Base-by-base conservation (phyloP, 2,113 vertebrate genomes). In the Thomomys bottae region DNA sequence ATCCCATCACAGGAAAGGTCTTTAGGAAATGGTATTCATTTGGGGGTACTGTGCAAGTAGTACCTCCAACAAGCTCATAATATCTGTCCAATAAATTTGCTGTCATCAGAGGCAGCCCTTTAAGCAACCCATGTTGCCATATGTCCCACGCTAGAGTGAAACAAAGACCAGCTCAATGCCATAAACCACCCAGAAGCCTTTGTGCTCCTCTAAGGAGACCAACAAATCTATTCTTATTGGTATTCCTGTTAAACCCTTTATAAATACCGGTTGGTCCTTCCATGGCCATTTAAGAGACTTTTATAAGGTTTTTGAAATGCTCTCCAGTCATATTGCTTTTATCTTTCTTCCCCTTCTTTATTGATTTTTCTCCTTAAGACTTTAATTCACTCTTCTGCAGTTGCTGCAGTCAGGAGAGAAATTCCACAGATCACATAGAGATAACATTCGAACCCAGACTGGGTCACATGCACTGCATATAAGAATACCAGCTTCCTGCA, bases 301-400 rank as follows among this genome's bases (percentile, higher is more conserved):
- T 94, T 89, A 87, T 88, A 91, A 87, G 93, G 87, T 85, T 95
- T 90, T 94, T 78, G n/a, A 97, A 97, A 97, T 68, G 70, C 87
- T 95, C 82, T 96, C 96, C 94, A 95, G 87, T 76, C 73, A 90
- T 96, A 92, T 96, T 97, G 96, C 96, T 70, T 94, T 75, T 94
- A 95, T 92, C 88, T 96, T 96, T 93, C 93, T 87, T 94, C 61
- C 71, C 6, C 32, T 89, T 54, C 49, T 92, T 95, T 97, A 98
- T 98, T 97, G 97, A 98, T 98, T 98, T 97, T 97, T 97, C 96
- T 96, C 96, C 96, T 97, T 97, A 97, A 97, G 97, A 97, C 97
- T 97, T 97, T 97, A 97, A 97, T 98, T 98, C 96, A 96, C 96
- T 97, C 91, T 97, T 97, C 96, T 96, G 96, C 92, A 93, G 95